Base-by-base conservation (phyloP, 2,797 vertebrate genomes). In the Syngnathus acus region DNA sequence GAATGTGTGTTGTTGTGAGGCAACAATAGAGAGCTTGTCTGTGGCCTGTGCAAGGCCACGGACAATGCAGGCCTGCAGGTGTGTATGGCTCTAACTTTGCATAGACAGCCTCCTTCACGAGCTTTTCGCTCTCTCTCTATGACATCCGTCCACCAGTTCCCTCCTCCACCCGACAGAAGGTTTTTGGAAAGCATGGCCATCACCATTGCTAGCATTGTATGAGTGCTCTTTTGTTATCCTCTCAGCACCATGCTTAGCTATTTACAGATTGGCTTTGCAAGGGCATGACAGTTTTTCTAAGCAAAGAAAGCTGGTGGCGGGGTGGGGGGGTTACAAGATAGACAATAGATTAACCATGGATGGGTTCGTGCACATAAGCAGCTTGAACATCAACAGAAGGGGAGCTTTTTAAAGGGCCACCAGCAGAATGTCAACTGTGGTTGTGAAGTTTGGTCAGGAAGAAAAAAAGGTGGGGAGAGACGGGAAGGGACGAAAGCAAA, bases 51-150 rank as follows among this genome's bases (percentile, higher is more conserved):
- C 76, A 71, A 32, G 32, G 68, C 55, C 5, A 38, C 74, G 84
- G 81, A 91, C 84, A 89, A 91, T 89, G 73, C 73, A 19, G 26
- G 64, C 82, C 75, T 85, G 88, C 92, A 92, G 90, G 89, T 91
- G 91, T 89, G 88, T 67, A 5, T 65, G 79, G 81, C 77, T 79
- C 68, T 82, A 81, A 81, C 89, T 93, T 93, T 93, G 90, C 90
- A 93, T 91, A 90, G 87, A 70, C 80, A 68, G 78, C 81, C 83
- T 86, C 82, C 77, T 75, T 62, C 75, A 67, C 67, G 62, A 70
- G 51, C 66, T 54, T 69, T 79, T 65, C 76, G 32, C 76, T 72
- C 48, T 40, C 37, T 71, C 60, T 78, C 75, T 75, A 13, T 47
- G 45, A 47, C 67, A 53, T 76, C 69, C 65, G 68, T 77, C 74